Evolutionary conservation across 1,140 invertebrate species (phyloP).

Genomic region (Ips typographus): DNA sequence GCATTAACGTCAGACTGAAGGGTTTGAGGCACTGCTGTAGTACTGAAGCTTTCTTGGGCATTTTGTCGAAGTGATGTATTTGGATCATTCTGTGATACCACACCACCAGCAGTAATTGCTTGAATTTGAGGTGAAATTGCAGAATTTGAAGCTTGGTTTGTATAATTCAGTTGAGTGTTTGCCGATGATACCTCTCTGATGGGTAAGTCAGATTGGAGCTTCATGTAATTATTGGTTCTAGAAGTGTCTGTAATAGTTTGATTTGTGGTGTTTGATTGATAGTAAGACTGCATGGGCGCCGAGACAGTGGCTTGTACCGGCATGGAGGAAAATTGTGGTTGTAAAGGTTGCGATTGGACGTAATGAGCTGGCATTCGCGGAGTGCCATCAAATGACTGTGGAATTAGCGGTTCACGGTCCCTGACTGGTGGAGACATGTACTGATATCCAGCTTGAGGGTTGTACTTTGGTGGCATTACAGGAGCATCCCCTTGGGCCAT

Average conservation of each 20-base stretch:
- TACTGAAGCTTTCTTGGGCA: background rate
- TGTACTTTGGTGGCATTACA: background rate
- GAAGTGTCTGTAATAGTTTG: too few relatives aligned
- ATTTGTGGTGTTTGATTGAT: too few relatives aligned
- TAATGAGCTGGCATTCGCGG: constrained; percentile 4
- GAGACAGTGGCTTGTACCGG: too few relatives aligned
- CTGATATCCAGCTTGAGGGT: too few relatives aligned
- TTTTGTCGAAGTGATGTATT: background rate
- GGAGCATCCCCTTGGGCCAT: constrained; percentile 16
- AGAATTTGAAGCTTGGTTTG: too few relatives aligned
- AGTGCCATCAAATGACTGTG: constrained; percentile 18
- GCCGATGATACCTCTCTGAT: too few relatives aligned
- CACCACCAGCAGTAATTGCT: too few relatives aligned
- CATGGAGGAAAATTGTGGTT: background rate
- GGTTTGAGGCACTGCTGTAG: background rate
- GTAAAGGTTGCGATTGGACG: constrained; percentile 5
- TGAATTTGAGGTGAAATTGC: too few relatives aligned
- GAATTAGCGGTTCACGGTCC: constrained; percentile 10
- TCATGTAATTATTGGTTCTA: too few relatives aligned
- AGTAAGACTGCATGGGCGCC: too few relatives aligned
- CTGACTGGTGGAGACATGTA: background rate
- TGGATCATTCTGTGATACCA: background rate
- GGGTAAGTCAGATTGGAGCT: too few relatives aligned
- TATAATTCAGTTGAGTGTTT: too few relatives aligned
- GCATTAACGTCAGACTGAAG: background rate